Evolutionary conservation across 2,797 vertebrate species (phyloP).

Genomic region (Sebastes kiyomatsui): DNA sequence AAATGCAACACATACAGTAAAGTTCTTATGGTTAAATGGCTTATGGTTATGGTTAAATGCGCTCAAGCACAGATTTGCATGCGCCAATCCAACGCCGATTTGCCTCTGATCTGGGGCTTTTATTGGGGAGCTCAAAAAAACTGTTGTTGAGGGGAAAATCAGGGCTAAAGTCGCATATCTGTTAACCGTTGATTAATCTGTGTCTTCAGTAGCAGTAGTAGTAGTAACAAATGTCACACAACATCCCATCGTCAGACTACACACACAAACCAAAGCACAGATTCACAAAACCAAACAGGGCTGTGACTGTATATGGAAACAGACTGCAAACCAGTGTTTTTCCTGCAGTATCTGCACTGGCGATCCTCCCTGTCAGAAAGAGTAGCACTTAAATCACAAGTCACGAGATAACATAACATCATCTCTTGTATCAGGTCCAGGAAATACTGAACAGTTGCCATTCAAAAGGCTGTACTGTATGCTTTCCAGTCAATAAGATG

Average conservation of each 20-base stretch:
- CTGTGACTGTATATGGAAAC: background rate
- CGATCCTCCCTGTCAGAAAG: background rate
- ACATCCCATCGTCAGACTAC: background rate
- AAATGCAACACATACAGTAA: too few relatives aligned
- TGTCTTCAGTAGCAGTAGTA: background rate
- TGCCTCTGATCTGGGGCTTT: background rate
- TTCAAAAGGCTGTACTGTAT: background rate
- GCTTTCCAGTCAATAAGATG: conserved; percentile 24
- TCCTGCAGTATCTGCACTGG: background rate
- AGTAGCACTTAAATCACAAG: background rate
- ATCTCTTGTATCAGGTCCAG: conserved; percentile 25
- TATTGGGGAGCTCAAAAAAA: too few relatives aligned
- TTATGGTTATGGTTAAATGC: too few relatives aligned
- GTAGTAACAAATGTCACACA: background rate
- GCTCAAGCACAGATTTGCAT: background rate
- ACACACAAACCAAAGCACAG: background rate
- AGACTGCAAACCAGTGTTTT: background rate
- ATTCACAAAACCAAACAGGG: background rate
- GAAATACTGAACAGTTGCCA: conserved; percentile 9
- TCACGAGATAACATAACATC: background rate
- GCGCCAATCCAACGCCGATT: background rate
- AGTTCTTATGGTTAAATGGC: too few relatives aligned
- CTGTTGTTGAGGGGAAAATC: background rate
- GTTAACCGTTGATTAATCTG: background rate
- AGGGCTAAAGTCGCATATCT: background rate